Percentiles rank a stretch among this genome's conserved stretches.
phyloP scores from a whole-genome alignment of 2,113 vertebrate species.

The Piaya cayana region DNA sequence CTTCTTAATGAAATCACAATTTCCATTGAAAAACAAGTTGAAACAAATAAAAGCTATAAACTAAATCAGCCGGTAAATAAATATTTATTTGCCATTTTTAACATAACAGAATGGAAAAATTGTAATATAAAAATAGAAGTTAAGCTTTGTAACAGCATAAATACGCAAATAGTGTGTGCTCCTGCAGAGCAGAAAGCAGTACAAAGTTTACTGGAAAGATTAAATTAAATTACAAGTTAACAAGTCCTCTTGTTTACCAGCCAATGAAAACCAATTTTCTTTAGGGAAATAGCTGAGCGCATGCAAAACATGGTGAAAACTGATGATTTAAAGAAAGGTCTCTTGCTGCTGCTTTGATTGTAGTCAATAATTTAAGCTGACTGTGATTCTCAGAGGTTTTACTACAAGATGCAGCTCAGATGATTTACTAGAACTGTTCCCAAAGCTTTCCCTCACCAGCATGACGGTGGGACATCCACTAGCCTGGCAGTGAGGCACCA shows the following conservation, averaged over 20 bases:
- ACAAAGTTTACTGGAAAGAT: neutral
- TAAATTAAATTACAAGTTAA: neutral
- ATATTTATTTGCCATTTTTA: slow-evolving; percentile 5
- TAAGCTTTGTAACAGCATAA: neutral
- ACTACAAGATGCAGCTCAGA: rapidly evolving
- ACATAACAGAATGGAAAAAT: neutral
- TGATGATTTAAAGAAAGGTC: neutral
- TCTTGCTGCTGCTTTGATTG: neutral
- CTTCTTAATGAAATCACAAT: neutral
- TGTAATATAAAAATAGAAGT: neutral
- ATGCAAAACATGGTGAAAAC: neutral
- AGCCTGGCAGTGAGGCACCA: neutral
- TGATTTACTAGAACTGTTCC: neutral
- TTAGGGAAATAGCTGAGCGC: neutral
- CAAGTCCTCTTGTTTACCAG: neutral
- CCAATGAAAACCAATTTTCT: neutral
- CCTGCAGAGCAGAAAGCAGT: neutral
- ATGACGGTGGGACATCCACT: rapidly evolving
- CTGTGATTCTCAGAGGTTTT: neutral
- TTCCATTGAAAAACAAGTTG: neutral
- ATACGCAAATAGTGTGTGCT: neutral
- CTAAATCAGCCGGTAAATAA: neutral
- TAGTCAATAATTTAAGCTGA: neutral
- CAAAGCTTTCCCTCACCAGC: neutral
- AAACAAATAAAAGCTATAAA: neutral